Evolutionary conservation across 2,113 vertebrate species (phyloP).

Genomic region (Oenanthe oenanthe): DNA sequence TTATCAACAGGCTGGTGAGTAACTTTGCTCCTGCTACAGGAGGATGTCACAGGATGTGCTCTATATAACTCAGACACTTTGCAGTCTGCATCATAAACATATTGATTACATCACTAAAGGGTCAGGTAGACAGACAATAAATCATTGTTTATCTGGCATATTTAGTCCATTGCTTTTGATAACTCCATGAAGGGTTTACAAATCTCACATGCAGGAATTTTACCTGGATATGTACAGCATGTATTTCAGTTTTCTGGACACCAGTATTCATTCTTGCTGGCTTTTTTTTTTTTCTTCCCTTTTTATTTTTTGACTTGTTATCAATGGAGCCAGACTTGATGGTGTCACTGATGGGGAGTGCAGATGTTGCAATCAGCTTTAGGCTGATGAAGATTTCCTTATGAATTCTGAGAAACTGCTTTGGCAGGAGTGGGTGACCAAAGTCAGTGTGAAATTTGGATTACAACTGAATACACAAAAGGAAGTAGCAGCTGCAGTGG

Average conservation of each 20-base stretch:
- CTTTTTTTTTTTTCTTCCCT: not conserved
- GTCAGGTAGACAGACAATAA: not conserved
- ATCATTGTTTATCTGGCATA: not conserved
- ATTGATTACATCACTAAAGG: not conserved
- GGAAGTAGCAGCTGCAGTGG: not conserved
- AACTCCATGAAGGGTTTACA: not conserved
- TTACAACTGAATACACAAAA: not conserved
- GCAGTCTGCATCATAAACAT: not conserved
- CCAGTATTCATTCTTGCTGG: not conserved
- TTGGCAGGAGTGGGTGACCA: slow-evolving; percentile 8
- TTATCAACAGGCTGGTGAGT: not conserved
- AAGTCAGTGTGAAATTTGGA: not conserved
- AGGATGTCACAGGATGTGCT: not conserved
- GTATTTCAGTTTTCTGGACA: not conserved
- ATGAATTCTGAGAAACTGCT: not conserved
- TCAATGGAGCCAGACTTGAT: slow-evolving; percentile 7
- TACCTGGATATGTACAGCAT: not conserved
- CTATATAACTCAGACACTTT: not conserved
- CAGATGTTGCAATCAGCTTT: not conserved
- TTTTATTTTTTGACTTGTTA: not conserved
- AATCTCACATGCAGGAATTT: not conserved
- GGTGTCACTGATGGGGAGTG: not conserved
- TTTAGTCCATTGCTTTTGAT: not conserved
- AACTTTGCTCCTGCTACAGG: not conserved
- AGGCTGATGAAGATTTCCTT: not conserved